Base-by-base conservation (phyloP, 2,797 vertebrate species). In the Sebastes taczanowskii region DNA sequence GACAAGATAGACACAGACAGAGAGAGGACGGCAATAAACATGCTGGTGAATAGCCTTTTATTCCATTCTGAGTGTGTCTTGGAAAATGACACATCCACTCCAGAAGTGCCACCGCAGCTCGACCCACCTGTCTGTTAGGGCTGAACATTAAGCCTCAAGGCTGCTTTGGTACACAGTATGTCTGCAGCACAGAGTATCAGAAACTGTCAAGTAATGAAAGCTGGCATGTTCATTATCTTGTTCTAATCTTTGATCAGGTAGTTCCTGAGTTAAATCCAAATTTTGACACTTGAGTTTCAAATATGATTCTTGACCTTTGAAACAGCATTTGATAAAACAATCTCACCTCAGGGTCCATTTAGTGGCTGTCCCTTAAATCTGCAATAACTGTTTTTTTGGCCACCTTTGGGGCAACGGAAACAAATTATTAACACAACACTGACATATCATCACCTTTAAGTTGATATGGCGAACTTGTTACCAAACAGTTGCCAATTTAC, bases 1-100 rank as follows among this genome's bases (percentile, higher is more conserved):
- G 56, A 60, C 63, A 71, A 64, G 42, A 78, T 2, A 42, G 23
- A 46, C 16, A 23, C 7, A 18, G 62, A 38, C 14, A 22, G 42
- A 59, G 53, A 74, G 34, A 74, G 27, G 1, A 32, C 29, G 35
- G 71, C 34, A 61, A 78, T 67, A 81, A 77, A 76, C 67, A 61
- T 11, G 9, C 9, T 42, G 11, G 74, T 75, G 53, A 23, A n/a
- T 34, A 30, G n/a, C 38, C 2, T 38, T 55, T 11, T 25, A 53
- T 52, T 77, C 4, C 38, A 20, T 42, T 55, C 29, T 77, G 27
- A 59, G 38, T 38, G 22, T 0, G 2, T 65, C 1, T 65, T 65
- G 66, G 49, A 64, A 74, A 65, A 71, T 76, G 34, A 78, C 61
- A 72, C 14, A 71, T 52, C 18, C 25, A 55, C n/a, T 58, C 52